Evolutionary conservation across 2,797 vertebrate species (phyloP).

Genomic region (Danio jaintianensis): DNA sequence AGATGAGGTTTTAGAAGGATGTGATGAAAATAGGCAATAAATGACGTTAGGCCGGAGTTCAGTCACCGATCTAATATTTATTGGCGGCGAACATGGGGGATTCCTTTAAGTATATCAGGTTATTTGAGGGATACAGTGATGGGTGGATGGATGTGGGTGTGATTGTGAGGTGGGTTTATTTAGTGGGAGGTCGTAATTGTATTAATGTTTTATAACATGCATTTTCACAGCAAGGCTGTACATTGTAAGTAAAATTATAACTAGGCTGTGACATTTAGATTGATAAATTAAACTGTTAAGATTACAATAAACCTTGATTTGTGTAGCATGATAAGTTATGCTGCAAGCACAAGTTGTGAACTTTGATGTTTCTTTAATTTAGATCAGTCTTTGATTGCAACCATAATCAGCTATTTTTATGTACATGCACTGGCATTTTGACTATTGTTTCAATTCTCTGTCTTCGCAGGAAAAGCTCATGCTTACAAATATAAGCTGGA

Average conservation of each 20-base stretch:
- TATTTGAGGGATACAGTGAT: slow-evolving; percentile 17
- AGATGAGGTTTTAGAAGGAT: slow-evolving; percentile 28
- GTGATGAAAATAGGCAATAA: slow-evolving; percentile 4
- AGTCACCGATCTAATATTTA: not conserved
- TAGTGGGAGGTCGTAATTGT: slow-evolving; percentile 20
- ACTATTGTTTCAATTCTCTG: not conserved
- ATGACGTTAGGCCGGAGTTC: not conserved
- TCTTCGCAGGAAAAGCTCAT: slow-evolving; percentile 32
- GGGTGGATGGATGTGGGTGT: slow-evolving; percentile 29
- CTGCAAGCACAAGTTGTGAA: not conserved
- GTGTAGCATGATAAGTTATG: not conserved
- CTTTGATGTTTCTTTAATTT: not conserved
- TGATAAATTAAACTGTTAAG: not conserved
- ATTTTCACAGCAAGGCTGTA: not conserved
- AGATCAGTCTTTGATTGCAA: not conserved
- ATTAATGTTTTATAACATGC: not conserved
- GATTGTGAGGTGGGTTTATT: slow-evolving; percentile 27
- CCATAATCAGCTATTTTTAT: not conserved
- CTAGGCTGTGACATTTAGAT: not conserved
- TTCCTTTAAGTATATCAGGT: not conserved
- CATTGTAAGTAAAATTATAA: not conserved
- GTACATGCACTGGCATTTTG: not conserved
- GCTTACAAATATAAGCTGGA: slow-evolving; percentile 34
- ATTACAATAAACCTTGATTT: not conserved
- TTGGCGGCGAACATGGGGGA: not conserved